Percentiles rank a stretch among this genome's conserved stretches.
phyloP scores from a whole-genome alignment of 2,888 invertebrate species.

The Sarcophaga carnaria region DNA sequence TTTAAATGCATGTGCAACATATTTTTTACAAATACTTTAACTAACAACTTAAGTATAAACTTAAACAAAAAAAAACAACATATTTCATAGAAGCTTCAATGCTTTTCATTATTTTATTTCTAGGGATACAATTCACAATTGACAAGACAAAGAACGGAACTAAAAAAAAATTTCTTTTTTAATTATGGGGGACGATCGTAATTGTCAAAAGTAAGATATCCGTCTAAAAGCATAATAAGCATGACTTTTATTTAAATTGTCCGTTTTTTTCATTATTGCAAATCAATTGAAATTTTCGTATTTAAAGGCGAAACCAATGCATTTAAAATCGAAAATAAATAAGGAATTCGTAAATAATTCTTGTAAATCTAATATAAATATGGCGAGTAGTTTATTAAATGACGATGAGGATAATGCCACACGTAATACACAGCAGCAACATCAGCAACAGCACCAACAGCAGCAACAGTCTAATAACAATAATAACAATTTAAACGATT shows the following conservation, averaged over 20 bases:
- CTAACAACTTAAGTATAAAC: conserved; percentile 41
- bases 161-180: neutral
- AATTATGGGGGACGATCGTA: conserved; percentile 37
- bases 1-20: conserved; percentile 56
- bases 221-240: neutral
- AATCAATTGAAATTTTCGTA: neutral
- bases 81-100: conserved; percentile 52
- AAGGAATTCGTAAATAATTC: conserved; percentile 28
- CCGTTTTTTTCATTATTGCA: conserved; percentile 5
- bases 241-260: conserved; percentile 11
- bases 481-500: conserved; percentile 50
- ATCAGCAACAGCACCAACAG: conserved; percentile 32
- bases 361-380: conserved; percentile 46
- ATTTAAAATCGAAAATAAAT: conserved; percentile 49
- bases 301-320: conserved; percentile 29
- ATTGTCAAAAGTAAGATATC: neutral
- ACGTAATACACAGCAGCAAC: conserved; percentile 68
- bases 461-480: conserved; percentile 36
- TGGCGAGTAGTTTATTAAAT: conserved; percentile 68
- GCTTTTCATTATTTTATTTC: conserved; percentile 66
- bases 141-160: neutral
- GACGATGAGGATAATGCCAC: conserved; percentile 67
- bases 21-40: conserved; percentile 18
- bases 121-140: conserved; percentile 50
- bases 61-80: conserved; percentile 29